Conservation (phyloP, 2,797 vertebrate genomes). For the Lates japonicus region DNA sequence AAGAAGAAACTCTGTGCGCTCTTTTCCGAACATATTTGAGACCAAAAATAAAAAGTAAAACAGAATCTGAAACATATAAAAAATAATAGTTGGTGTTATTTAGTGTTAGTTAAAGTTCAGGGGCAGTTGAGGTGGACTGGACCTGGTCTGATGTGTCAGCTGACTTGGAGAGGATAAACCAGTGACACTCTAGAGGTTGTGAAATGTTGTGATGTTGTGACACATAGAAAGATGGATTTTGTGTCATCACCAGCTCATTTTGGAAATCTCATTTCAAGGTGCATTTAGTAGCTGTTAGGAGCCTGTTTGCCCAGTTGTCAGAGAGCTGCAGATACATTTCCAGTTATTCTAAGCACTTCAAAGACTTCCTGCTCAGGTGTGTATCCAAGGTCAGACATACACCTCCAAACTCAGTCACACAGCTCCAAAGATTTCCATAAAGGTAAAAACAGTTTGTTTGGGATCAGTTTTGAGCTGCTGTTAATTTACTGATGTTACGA, state of each 20-base stretch:
- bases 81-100: background rate
- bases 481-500: background rate
- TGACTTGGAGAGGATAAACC: too few relatives aligned
- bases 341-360: background rate
- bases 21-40: background rate
- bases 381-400: too few relatives aligned
- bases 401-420: background rate
- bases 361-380: background rate
- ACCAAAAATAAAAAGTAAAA: background rate
- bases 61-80: background rate
- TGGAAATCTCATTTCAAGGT: background rate
- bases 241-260: too few relatives aligned
- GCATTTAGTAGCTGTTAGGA: background rate
- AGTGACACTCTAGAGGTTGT: too few relatives aligned
- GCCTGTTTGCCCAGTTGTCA: background rate
- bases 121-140: too few relatives aligned
- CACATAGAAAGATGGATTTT: too few relatives aligned
- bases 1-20: background rate
- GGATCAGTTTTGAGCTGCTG: background rate
- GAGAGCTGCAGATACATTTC: background rate
- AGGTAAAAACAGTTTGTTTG: background rate
- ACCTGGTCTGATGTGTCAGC: background rate
- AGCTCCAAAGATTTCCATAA: background rate
- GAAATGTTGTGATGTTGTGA: too few relatives aligned
- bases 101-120: too few relatives aligned